Conservation (phyloP, 2,113 vertebrate species). For the Corynorhinus townsendii region DNA sequence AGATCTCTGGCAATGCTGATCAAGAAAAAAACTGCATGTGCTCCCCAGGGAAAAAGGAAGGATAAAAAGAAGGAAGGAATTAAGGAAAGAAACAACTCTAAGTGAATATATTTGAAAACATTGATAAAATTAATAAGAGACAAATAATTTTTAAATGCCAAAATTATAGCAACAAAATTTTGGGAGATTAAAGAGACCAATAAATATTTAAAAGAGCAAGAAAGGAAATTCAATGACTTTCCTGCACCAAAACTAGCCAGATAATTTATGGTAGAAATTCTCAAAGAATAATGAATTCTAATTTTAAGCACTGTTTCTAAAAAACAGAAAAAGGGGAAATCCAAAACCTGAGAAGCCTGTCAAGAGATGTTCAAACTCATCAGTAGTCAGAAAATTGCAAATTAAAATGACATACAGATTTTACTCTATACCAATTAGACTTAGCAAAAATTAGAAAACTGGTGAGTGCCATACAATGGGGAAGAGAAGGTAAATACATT, state of each 20-base stretch:
- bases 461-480: neutral
- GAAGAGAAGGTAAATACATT: neutral
- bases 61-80: neutral
- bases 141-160: neutral
- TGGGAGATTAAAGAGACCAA: neutral
- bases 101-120: neutral
- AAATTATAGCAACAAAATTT: neutral
- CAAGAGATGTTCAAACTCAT: slow-evolving; percentile 45
- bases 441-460: slow-evolving; percentile 38
- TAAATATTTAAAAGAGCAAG: neutral
- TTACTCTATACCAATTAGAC: slow-evolving; percentile 26
- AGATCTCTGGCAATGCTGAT: neutral
- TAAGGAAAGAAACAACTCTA: neutral
- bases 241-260: neutral
- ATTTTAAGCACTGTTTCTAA: neutral
- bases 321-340: neutral
- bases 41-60: neutral
- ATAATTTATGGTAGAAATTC: neutral
- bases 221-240: neutral
- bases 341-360: slow-evolving; percentile 20
- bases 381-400: slow-evolving; percentile 51
- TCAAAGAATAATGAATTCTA: neutral
- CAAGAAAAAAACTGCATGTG: neutral
- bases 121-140: neutral
- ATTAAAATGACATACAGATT: slow-evolving; percentile 27